phyloP scores from a whole-genome alignment of 23 tunicate genomes.

The Corella eumyota region DNA sequence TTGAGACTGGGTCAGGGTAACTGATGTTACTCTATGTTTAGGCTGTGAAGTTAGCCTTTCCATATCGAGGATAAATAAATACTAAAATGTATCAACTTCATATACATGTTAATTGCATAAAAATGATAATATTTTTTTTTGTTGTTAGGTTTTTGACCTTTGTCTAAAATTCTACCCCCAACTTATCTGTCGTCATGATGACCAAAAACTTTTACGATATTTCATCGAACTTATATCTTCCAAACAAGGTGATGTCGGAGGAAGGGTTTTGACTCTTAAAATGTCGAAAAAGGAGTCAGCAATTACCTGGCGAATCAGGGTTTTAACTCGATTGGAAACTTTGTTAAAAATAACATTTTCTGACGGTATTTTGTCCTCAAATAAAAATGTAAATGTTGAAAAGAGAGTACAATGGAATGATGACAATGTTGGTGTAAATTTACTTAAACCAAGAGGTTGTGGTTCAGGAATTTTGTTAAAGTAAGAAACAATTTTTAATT shows the following conservation, averaged over 20 bases:
- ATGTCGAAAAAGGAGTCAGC: constrained; percentile 68
- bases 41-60: no score
- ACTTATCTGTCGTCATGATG: constrained; percentile 8
- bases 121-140: constrained; percentile 9
- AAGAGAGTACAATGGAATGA: not conserved
- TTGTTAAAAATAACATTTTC: constrained; percentile 8
- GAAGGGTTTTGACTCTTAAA: constrained; percentile 36
- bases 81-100: no score
- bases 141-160: constrained; percentile 56
- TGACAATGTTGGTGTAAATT: not conserved
- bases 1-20: no score
- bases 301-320: constrained; percentile 38
- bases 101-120: not conserved
- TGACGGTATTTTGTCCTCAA: not conserved
- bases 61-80: no score
- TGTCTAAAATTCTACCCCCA: constrained; percentile 36
- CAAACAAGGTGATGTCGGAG: constrained; percentile 24
- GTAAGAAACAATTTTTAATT: not conserved
- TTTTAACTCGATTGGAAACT: constrained; percentile 27
- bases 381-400: not conserved
- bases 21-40: no score
- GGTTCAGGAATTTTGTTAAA: not conserved
- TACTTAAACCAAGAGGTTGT: not conserved
- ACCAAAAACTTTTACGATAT: constrained; percentile 25
- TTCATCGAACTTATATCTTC: constrained; percentile 67